These are phyloP conservation scores for Pristionchus entomophagus DNA, from an alignment of 2,888 invertebrate species.

Conservation along the genomic window DNA sequence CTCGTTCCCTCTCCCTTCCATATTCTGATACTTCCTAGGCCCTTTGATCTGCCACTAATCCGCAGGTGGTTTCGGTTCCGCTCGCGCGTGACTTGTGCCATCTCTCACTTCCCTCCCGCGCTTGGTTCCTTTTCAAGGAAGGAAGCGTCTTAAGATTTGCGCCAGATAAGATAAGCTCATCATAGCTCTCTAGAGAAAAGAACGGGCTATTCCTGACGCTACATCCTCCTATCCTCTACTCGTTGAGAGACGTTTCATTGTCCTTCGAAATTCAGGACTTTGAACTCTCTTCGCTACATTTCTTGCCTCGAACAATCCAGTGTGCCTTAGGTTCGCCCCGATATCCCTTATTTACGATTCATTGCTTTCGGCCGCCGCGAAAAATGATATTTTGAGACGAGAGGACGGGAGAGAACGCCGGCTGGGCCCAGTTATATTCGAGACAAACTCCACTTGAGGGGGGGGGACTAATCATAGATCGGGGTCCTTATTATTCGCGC, in stretches of 20 bases:
- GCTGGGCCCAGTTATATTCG: no score
- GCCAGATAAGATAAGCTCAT: conserved; percentile 15
- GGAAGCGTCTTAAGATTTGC: conserved; percentile 24
- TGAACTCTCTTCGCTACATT: not conserved
- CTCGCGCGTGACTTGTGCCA: not conserved
- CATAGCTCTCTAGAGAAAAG: not conserved
- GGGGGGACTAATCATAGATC: not conserved
- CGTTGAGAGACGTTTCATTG: not conserved
- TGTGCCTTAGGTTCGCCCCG: conserved; percentile 11
- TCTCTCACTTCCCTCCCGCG: not conserved
- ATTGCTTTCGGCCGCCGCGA: conserved; percentile 14
- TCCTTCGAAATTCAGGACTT: not conserved
- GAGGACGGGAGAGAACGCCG: not conserved
- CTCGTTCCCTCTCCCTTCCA: not conserved
- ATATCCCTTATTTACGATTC: conserved; percentile 32
- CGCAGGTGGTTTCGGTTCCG: not conserved
- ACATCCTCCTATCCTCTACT: no score
- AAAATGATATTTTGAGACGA: conserved; percentile 20
- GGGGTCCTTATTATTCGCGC: not conserved
- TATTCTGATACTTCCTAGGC: not conserved
- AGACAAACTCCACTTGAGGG: no score
- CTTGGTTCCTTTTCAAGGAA: not conserved
- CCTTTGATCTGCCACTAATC: not conserved
- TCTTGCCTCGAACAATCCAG: conserved; percentile 6
- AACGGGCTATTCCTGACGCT: not conserved